phyloP scores from a whole-genome alignment of 2,888 invertebrate species.

The Macaria liturata region DNA sequence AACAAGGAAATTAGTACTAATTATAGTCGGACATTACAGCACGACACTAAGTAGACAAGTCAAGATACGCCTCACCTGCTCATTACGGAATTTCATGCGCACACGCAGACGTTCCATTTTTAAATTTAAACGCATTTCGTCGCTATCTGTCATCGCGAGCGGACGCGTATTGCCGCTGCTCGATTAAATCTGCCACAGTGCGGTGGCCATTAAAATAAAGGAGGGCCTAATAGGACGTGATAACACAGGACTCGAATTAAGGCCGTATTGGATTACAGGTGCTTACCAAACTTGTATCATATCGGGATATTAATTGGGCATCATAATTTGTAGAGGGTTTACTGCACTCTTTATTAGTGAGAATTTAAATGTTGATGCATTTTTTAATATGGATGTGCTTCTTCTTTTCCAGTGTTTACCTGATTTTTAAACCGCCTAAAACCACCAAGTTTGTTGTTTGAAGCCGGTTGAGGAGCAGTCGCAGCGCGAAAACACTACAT shows the following conservation, averaged over 20 bases:
- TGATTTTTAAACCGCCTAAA: no score
- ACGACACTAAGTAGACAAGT: conserved; percentile 68
- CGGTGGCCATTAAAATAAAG: conserved; percentile 71
- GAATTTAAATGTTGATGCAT: no score
- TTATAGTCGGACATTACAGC: no score
- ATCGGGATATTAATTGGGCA: conserved; percentile 34
- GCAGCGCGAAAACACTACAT: no score
- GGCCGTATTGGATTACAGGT: conserved; percentile 42
- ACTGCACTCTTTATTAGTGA: not conserved
- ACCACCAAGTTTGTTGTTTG: no score
- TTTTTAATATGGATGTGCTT: no score
- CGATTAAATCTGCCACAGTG: conserved; percentile 72
- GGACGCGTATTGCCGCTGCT: conserved; percentile 54
- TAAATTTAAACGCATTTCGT: conserved; percentile 64
- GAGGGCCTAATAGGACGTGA: conserved; percentile 62
- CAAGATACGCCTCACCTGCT: conserved; percentile 67
- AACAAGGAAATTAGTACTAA: conserved; percentile 37
- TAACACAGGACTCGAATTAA: conserved; percentile 32
- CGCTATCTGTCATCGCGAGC: conserved; percentile 76
- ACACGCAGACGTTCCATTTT: conserved; percentile 55
- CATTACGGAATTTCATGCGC: conserved; percentile 62
- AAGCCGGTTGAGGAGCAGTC: no score
- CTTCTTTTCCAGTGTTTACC: no score
- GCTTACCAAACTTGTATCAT: conserved; percentile 38
- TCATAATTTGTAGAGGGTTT: conserved; percentile 39